phyloP scores from a whole-genome alignment of 2,888 invertebrate genomes.

The Liopterus haemorrhoidalis region DNA sequence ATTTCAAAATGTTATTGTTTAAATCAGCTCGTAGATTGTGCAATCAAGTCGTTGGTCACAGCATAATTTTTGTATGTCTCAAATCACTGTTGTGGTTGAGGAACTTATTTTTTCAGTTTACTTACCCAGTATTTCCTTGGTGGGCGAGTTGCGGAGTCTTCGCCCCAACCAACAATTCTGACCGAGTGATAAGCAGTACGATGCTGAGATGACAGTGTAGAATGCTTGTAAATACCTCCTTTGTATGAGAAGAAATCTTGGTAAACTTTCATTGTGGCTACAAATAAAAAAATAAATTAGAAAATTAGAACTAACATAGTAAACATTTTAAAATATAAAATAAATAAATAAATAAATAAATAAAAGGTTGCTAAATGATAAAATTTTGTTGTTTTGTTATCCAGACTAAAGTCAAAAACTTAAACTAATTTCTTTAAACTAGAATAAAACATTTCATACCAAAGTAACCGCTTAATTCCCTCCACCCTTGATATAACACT shows the following conservation, averaged over 20 bases:
- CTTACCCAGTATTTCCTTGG: slow-evolving; percentile 80
- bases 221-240: slow-evolving; percentile 73
- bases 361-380: background rate
- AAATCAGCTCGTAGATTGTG: too few relatives aligned
- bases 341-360: background rate
- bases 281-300: slow-evolving; percentile 33
- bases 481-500: too few relatives aligned
- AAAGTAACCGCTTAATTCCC: too few relatives aligned
- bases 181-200: slow-evolving; percentile 81
- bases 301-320: background rate
- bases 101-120: too few relatives aligned
- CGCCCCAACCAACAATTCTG: slow-evolving; percentile 88
- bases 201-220: slow-evolving; percentile 49
- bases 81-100: too few relatives aligned
- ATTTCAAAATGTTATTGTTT: too few relatives aligned
- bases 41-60: too few relatives aligned
- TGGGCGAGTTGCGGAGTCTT: slow-evolving; percentile 54
- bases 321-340: background rate
- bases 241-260: slow-evolving; percentile 91
- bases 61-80: background rate
- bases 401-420: too few relatives aligned
- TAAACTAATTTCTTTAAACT: too few relatives aligned
- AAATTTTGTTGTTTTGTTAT: too few relatives aligned
- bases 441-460: too few relatives aligned
- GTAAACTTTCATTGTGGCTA: slow-evolving; percentile 83